Base-by-base conservation (phyloP, 2,113 vertebrate genomes). In the Apus apus region DNA sequence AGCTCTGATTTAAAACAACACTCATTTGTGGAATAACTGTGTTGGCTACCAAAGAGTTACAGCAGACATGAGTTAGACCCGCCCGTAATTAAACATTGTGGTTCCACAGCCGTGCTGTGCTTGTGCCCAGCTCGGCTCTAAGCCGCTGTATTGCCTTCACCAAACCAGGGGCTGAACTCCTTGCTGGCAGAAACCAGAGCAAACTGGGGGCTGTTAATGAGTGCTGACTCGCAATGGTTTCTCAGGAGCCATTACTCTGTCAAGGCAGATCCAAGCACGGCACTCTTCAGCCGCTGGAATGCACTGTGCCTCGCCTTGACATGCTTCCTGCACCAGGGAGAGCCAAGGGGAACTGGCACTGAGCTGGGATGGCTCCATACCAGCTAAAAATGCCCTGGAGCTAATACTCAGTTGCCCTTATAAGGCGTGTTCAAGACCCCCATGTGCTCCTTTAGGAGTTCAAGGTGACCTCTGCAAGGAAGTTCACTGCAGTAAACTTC, bases 301-400 rank as follows among this genome's bases (percentile, higher is more conserved):
- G 87, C 57, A 53, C 12, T 4, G 67, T 25, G 29, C 48, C 66
- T 93, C 0, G 18, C 68, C 81, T 67, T 56, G 78, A 91, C 92
- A 76, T 45, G 85, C 66, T 89, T 78, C 66, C 66, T 32, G 27
- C 50, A 36, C 19, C 0, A 1, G 0, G 62, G 32, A 89, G 67
- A 89, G 77, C 32, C 78, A 87, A 74, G n/a, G 40, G 50, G 30
- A 91, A 40, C 61, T 79, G 50, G 62, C 70, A 96, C 43, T 78
- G 45, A 68, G 82, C 23, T 68, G 58, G 46, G 65, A 56, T 85
- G 87, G 38, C 77, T 89, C 34, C 48, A 8, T 9, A 87, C 48
- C 80, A 91, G 84, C 50, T 1, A 4, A 75, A 77, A 91, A 71
- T 54, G 26, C 15, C 66, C 18, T 0, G 1, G 7, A 66, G 77